phyloP scores from a whole-genome alignment of 2,797 vertebrate species.

The Echiichthys vipera region DNA sequence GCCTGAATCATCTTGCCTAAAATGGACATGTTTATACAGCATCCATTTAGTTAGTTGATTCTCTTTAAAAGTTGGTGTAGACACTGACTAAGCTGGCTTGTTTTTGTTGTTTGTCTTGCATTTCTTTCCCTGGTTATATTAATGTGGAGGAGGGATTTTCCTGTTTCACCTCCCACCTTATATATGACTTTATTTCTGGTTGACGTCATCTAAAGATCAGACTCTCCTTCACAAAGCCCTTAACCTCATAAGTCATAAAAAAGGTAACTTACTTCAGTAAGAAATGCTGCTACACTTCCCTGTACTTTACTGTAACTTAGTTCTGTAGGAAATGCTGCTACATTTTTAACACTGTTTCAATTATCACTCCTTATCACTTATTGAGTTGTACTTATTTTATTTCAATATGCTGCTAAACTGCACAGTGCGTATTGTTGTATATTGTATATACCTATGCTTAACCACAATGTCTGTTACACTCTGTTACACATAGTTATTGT shows the following conservation, averaged over 20 bases:
- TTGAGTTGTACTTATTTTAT: no score
- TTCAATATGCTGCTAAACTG: no score
- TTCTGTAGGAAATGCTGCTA: no score
- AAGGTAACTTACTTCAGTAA: no score
- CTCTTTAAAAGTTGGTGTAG: constrained; percentile 1
- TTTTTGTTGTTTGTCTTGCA: constrained; percentile 37
- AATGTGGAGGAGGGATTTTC: constrained; percentile 47
- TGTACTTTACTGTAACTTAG: no score
- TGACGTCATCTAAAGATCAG: constrained; percentile 46
- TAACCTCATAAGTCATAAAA: constrained; percentile 52
- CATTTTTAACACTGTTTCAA: no score
- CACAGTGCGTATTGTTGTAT: no score
- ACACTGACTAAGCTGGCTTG: neutral
- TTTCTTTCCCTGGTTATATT: constrained; percentile 44
- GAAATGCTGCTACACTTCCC: no score
- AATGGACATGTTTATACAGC: neutral
- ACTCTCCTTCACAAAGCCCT: constrained; percentile 27
- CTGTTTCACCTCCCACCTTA: constrained; percentile 20
- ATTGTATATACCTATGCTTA: no score
- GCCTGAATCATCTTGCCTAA: neutral
- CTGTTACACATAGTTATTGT: no score
- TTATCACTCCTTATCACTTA: no score
- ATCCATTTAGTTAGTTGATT: constrained; percentile 6
- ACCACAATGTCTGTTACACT: no score
- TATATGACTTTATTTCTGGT: constrained; percentile 34